Evolutionary conservation across 2,113 vertebrate genomes (phyloP).

Genomic region (Cinclus cinclus): DNA sequence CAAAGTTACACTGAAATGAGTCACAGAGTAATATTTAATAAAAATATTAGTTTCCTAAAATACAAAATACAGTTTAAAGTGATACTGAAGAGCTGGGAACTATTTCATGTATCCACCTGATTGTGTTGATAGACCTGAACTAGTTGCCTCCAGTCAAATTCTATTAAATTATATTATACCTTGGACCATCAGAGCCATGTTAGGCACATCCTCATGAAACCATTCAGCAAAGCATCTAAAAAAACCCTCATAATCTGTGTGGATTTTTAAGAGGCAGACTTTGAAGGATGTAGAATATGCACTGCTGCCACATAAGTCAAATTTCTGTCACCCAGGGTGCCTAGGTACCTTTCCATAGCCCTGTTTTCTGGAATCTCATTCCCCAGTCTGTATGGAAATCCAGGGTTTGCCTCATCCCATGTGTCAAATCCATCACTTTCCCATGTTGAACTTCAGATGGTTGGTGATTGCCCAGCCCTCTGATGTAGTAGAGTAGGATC

Average conservation of each 20-base stretch:
- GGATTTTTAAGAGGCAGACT: background rate
- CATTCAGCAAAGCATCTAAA: background rate
- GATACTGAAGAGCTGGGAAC: background rate
- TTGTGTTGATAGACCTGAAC: background rate
- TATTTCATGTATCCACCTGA: background rate
- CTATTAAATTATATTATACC: background rate
- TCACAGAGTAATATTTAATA: background rate
- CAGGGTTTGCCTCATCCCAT: background rate
- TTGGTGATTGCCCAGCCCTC: background rate
- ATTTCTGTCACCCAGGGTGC: background rate
- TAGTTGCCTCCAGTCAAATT: background rate
- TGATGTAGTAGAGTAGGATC: background rate
- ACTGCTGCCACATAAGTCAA: background rate
- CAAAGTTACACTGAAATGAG: background rate
- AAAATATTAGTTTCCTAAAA: background rate
- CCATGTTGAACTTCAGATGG: background rate
- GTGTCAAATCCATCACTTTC: rapidly evolving
- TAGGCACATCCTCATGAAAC: background rate
- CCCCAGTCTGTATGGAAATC: background rate
- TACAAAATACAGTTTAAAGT: background rate
- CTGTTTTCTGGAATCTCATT: background rate
- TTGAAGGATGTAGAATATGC: background rate
- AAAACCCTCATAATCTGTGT: background rate
- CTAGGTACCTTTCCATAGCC: background rate
- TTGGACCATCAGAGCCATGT: background rate